Percentiles rank a stretch among this genome's conserved stretches.
Conservation (phyloP, 2,113 vertebrate genomes). For the Hemiscyllium ocellatum region DNA sequence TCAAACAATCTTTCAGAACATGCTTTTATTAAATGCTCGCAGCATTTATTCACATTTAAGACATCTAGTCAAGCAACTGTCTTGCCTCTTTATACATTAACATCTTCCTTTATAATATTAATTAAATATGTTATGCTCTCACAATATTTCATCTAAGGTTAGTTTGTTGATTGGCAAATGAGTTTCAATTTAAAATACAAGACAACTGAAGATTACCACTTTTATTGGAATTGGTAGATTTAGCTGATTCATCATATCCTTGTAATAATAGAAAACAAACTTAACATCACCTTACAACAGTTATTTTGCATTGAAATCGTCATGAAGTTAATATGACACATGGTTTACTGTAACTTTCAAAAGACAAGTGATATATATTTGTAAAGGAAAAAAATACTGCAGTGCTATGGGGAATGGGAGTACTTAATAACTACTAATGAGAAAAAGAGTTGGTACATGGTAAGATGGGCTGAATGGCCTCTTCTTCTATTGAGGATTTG, state of each 20-base stretch:
- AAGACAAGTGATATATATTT: neutral
- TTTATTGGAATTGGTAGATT: neutral
- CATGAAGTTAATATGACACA: neutral
- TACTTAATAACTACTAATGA: neutral
- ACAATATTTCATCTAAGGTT: neutral
- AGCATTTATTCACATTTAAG: neutral
- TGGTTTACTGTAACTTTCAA: neutral
- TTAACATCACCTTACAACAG: neutral
- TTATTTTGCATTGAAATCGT: neutral
- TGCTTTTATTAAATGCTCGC: neutral
- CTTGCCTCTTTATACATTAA: neutral
- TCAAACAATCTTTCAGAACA: neutral
- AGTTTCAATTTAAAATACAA: neutral
- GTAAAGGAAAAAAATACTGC: neutral
- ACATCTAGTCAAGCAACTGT: neutral
- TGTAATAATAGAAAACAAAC: neutral
- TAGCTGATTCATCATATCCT: neutral
- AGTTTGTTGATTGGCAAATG: neutral
- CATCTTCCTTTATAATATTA: slow-evolving; percentile 16
- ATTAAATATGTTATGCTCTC: neutral
- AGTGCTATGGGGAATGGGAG: neutral
- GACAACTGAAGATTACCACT: slow-evolving; percentile 18
- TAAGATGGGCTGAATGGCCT: neutral
- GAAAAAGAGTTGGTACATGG: neutral
- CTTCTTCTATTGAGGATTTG: neutral